A percentile compares a stretch with the other conserved stretches of the same genome.
phyloP scores from a whole-genome alignment of 92 coral and sea anemone genomes.

The Siderastrea radians region DNA sequence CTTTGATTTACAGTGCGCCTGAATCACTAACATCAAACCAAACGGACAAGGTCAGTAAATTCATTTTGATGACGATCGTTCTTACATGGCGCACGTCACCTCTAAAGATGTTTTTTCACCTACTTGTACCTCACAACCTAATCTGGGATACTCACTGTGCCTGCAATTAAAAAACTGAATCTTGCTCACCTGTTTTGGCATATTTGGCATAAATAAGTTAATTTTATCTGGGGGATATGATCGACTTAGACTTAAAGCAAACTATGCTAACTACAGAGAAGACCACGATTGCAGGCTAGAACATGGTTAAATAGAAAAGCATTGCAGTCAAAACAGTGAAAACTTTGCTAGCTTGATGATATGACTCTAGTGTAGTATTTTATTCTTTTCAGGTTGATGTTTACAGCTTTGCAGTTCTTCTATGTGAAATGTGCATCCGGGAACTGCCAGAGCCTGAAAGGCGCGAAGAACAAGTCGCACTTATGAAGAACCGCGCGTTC shows the following conservation, averaged over 20 bases:
- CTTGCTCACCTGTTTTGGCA: too few relatives aligned
- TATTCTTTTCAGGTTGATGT: constrained; percentile 60
- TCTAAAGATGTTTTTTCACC: not conserved
- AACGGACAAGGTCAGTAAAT: constrained; percentile 52
- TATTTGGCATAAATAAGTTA: not conserved
- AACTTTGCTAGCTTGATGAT: not conserved
- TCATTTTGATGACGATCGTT: too few relatives aligned
- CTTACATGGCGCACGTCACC: too few relatives aligned
- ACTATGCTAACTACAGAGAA: too few relatives aligned
- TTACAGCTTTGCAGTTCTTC: constrained; percentile 77
- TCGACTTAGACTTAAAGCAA: too few relatives aligned
- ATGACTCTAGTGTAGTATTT: not conserved
- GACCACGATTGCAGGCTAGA: too few relatives aligned
- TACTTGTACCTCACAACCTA: too few relatives aligned
- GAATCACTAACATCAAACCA: constrained; percentile 55
- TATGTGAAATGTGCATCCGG: constrained; percentile 61
- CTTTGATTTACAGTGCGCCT: constrained; percentile 72
- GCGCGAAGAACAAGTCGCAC: constrained; percentile 56
- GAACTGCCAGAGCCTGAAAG: constrained; percentile 37
- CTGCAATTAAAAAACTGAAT: too few relatives aligned
- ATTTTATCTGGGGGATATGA: too few relatives aligned
- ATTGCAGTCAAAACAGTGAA: not conserved
- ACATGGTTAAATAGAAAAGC: not conserved
- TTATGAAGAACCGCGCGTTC: not conserved
- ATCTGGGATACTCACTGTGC: too few relatives aligned